Conservation (phyloP, 2,113 vertebrate species). For the Piprites chloris region DNA sequence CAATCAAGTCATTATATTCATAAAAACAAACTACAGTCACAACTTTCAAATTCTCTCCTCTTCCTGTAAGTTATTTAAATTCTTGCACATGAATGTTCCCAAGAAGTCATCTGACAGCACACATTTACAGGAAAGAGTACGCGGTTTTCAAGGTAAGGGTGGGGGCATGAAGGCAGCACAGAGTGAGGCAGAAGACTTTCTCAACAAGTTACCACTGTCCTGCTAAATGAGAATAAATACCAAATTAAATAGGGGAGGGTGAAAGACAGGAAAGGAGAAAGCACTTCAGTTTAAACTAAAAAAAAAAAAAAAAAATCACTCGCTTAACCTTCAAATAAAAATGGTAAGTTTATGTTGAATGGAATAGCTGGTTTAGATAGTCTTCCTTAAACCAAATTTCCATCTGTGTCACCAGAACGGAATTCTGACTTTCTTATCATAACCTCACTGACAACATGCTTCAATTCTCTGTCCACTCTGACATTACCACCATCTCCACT, state of each 20-base stretch:
- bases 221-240: not conserved
- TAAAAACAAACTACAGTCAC: not conserved
- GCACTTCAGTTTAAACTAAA: not conserved
- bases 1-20: not conserved
- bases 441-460: not conserved
- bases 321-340: not conserved
- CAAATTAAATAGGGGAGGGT: not conserved
- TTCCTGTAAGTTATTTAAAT: not conserved
- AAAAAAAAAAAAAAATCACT: not conserved
- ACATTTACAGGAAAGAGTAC: not conserved
- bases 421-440: not conserved
- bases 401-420: not conserved
- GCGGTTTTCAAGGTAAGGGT: not conserved
- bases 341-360: not conserved
- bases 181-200: not conserved
- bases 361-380: not conserved
- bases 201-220: not conserved
- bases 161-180: fast-evolving
- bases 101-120: not conserved
- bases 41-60: not conserved
- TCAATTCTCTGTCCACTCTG: not conserved
- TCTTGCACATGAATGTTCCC: not conserved
- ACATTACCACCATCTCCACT: not conserved
- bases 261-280: not conserved
- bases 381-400: not conserved